phyloP scores from a whole-genome alignment of 2,888 invertebrate species.

The Drosophila seclusa region DNA sequence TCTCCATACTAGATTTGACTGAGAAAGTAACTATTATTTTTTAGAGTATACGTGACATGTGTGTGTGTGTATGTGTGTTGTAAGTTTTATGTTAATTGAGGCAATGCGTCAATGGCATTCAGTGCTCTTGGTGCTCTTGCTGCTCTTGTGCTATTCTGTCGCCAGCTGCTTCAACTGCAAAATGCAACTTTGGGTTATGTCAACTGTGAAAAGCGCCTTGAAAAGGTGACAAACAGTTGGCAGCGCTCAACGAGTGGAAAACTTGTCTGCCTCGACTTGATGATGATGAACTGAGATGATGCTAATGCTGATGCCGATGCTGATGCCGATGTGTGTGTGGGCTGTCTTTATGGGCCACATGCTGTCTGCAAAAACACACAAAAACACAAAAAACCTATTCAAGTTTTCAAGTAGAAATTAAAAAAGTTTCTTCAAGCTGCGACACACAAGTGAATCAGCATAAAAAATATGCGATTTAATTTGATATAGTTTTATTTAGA shows the following conservation, averaged over 20 bases:
- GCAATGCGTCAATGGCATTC: conserved; percentile 75
- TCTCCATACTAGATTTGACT: background rate
- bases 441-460: conserved; percentile 15
- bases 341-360: conserved; percentile 45
- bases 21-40: background rate
- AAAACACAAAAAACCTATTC: conserved; percentile 31
- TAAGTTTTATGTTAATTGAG: conserved; percentile 78
- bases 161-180: conserved; percentile 23
- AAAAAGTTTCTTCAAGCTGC: conserved; percentile 40
- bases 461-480: conserved; percentile 32
- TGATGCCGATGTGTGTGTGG: conserved; percentile 27
- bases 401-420: conserved; percentile 42
- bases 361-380: conserved; percentile 23
- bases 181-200: conserved; percentile 65
- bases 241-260: conserved; percentile 1
- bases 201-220: conserved; percentile 68
- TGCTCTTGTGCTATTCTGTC: conserved; percentile 2
- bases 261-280: conserved; percentile 5
- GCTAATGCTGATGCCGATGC: background rate
- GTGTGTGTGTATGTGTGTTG: conserved; percentile 27
- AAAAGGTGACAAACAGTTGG: conserved; percentile 53
- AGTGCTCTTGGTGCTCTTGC: conserved; percentile 24
- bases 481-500: conserved; percentile 1
- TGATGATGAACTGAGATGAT: background rate
- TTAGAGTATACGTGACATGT: conserved; percentile 1